phyloP scores from a whole-genome alignment of 2,888 invertebrate genomes.

The Teleiodes luculella region DNA sequence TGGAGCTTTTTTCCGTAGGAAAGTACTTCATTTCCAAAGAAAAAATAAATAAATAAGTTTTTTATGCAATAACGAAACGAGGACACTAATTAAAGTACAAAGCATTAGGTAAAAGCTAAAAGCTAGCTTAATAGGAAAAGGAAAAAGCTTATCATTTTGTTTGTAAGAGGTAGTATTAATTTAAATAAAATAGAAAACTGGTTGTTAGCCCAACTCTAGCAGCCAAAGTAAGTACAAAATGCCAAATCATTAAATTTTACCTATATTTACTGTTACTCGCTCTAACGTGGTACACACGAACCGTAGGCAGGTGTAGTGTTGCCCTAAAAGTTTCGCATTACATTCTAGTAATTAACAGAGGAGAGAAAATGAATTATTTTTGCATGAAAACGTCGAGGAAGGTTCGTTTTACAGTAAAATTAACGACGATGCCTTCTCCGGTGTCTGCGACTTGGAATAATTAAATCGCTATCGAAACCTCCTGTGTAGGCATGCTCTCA shows the following conservation, averaged over 20 bases:
- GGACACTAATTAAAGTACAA: too few species aligned
- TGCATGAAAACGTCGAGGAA: conserved; percentile 26
- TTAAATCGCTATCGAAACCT: conserved; percentile 42
- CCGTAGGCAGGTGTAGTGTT: conserved; percentile 2
- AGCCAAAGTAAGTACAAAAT: too few species aligned
- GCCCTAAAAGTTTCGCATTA: conserved; percentile 14
- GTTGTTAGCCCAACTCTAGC: too few species aligned
- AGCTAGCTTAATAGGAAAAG: too few species aligned
- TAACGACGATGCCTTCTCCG: conserved; percentile 37
- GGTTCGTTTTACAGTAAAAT: conserved; percentile 33
- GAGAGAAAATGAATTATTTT: conserved; percentile 25
- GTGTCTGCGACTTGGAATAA: conserved; percentile 37
- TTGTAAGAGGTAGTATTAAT: too few species aligned
- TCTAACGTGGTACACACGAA: background rate
- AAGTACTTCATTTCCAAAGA: too few species aligned
- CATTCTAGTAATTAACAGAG: conserved; percentile 21
- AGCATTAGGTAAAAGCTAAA: too few species aligned
- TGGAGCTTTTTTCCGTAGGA: too few species aligned
- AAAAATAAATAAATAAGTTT: too few species aligned
- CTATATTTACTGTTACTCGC: background rate
- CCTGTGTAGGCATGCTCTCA: conserved; percentile 27
- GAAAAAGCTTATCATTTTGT: too few species aligned
- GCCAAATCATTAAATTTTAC: background rate
- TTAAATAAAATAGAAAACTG: too few species aligned
- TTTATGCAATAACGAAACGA: too few species aligned